These are phyloP conservation scores for Gouania willdenowi DNA, from an alignment of 2,797 vertebrate species.

Conservation along the genomic window DNA sequence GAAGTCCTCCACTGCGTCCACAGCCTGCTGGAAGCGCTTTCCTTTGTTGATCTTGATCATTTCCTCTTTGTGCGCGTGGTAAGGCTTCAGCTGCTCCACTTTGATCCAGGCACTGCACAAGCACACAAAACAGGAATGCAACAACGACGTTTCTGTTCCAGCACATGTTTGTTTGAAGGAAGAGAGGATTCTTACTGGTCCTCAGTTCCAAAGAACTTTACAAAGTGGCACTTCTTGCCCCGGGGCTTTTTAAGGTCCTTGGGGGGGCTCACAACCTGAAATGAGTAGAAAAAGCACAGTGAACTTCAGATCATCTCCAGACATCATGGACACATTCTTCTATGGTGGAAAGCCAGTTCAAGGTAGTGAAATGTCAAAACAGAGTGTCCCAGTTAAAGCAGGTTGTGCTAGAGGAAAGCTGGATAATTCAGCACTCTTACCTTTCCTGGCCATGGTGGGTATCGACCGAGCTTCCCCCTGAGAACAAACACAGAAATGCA, in stretches of 20 bases:
- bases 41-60: slow-evolving; percentile 99
- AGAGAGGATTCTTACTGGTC: slow-evolving; percentile 87
- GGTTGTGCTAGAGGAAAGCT: too few relatives aligned
- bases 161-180: too few relatives aligned
- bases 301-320: too few relatives aligned
- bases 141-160: too few relatives aligned
- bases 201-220: slow-evolving; percentile 99
- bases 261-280: slow-evolving; percentile 93
- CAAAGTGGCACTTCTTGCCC: slow-evolving; percentile 98
- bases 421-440: too few relatives aligned
- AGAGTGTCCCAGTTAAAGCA: too few relatives aligned
- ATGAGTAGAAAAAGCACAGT: neutral
- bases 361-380: too few relatives aligned
- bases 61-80: slow-evolving; percentile 95
- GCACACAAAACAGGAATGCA: slow-evolving; percentile 3
- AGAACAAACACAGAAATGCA: slow-evolving; percentile 26
- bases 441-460: slow-evolving; percentile 98
- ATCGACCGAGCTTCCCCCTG: slow-evolving; percentile 96
- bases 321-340: too few relatives aligned
- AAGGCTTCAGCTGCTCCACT: slow-evolving; percentile 97
- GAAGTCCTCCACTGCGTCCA: slow-evolving; percentile 96
- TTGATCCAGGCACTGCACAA: slow-evolving; percentile 94
- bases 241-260: slow-evolving; percentile 98
- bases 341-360: too few relatives aligned
- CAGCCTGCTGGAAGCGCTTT: slow-evolving; percentile 96